These are phyloP conservation scores for Stramonita haemastoma DNA, from an alignment of 2,888 invertebrate genomes.

Conservation along the genomic window DNA sequence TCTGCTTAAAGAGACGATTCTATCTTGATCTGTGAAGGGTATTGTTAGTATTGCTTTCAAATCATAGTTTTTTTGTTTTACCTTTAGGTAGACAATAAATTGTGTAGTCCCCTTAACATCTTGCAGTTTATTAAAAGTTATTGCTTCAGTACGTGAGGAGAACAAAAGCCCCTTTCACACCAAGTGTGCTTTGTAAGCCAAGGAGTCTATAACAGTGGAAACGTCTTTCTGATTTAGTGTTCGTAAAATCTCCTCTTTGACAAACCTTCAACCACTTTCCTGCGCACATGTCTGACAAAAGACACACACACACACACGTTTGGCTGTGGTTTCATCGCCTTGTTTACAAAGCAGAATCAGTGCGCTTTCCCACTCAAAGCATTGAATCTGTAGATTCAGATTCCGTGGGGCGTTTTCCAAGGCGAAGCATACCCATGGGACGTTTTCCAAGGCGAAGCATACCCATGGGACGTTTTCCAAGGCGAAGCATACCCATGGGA, in stretches of 20 bases:
- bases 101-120: background rate
- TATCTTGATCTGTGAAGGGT: background rate
- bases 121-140: slow-evolving; percentile 9
- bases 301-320: background rate
- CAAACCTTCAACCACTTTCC: no score
- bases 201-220: background rate
- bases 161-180: background rate
- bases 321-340: slow-evolving; percentile 56
- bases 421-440: slow-evolving; percentile 68
- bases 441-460: slow-evolving; percentile 68
- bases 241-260: background rate
- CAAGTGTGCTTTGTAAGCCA: background rate
- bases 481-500: slow-evolving; percentile 63
- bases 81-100: background rate
- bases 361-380: slow-evolving; percentile 66
- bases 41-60: background rate
- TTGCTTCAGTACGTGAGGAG: background rate
- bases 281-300: background rate
- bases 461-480: slow-evolving; percentile 59
- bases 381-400: no score
- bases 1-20: background rate
- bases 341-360: slow-evolving; percentile 66
- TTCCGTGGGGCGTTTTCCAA: slow-evolving; percentile 70
- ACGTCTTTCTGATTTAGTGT: no score
- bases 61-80: background rate